phyloP scores from a whole-genome alignment of 2,888 invertebrate genomes.

The Buathra laborator region DNA sequence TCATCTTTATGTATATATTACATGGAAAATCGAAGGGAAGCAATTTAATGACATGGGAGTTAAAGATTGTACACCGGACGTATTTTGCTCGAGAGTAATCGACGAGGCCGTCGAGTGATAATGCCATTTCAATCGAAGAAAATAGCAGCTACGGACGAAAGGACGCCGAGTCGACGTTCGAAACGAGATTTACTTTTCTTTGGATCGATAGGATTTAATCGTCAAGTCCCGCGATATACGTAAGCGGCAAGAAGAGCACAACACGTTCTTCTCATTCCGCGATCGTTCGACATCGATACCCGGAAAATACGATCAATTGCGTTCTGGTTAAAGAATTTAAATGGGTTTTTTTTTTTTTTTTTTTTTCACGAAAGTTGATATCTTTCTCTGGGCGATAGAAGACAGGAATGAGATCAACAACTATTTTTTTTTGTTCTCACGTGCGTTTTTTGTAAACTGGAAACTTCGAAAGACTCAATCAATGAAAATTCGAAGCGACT shows the following conservation, averaged over 20 bases:
- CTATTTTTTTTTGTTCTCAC: not conserved
- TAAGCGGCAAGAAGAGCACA: not conserved
- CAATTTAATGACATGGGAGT: not conserved
- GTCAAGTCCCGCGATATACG: constrained; percentile 20
- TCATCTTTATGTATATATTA: not conserved
- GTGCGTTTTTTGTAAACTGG: not conserved
- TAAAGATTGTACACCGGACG: not conserved
- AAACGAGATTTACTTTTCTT: constrained; percentile 47
- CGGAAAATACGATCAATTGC: constrained; percentile 40
- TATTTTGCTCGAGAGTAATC: not conserved
- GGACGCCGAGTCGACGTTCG: constrained; percentile 4
- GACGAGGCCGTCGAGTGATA: constrained; percentile 42
- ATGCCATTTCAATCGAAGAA: constrained; percentile 60
- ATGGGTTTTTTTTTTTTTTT: constrained; percentile 17
- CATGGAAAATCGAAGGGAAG: not conserved
- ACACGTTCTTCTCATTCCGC: constrained; percentile 9
- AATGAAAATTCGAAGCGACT: not conserved
- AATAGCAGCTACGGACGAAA: not conserved
- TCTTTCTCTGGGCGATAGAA: no score
- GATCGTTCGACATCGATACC: constrained; percentile 16
- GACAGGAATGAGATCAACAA: not conserved
- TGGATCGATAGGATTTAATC: constrained; percentile 62
- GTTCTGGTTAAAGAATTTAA: not conserved
- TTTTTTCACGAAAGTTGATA: not conserved
- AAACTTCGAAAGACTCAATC: not conserved